A percentile compares a stretch with the other conserved stretches of the same genome.
Conservation (phyloP, 1,140 invertebrate species). For the Prorops nasuta region DNA sequence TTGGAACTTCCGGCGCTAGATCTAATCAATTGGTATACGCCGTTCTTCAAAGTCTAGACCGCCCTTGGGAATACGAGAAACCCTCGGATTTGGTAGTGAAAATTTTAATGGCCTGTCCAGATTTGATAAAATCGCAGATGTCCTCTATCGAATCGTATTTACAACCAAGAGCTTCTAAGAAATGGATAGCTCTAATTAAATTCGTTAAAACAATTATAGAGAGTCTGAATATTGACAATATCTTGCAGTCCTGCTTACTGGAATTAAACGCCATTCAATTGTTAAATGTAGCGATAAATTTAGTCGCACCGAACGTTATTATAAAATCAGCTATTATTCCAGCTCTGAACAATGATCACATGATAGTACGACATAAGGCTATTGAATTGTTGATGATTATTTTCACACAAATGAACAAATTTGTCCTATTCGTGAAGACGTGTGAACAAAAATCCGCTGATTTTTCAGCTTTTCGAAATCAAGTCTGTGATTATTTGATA, state of each 20-base stretch:
- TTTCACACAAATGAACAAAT: slow-evolving; percentile 31
- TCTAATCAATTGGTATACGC: slow-evolving; percentile 66
- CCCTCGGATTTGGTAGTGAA: slow-evolving; percentile 65
- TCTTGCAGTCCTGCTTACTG: slow-evolving; percentile 22
- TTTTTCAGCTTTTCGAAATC: slow-evolving; percentile 20
- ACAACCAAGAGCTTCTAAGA: slow-evolving; percentile 59
- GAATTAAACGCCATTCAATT: slow-evolving; percentile 36
- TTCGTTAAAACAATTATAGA: slow-evolving; percentile 55
- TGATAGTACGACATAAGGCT: slow-evolving; percentile 36
- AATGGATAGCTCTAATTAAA: slow-evolving; percentile 59
- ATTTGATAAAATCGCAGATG: slow-evolving; percentile 67
- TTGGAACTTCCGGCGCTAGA: slow-evolving; percentile 60
- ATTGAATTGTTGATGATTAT: slow-evolving; percentile 37
- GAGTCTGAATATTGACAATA: slow-evolving; percentile 30
- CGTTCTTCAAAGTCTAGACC: slow-evolving; percentile 63
- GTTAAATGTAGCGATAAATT: slow-evolving; percentile 30
- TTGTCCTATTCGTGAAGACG: slow-evolving; percentile 22
- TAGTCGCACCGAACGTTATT: slow-evolving; percentile 34
- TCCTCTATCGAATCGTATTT: slow-evolving; percentile 60
- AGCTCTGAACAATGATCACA: slow-evolving; percentile 31
- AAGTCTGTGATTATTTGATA: slow-evolving; percentile 27
- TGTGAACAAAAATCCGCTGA: slow-evolving; percentile 15
- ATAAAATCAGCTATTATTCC: slow-evolving; percentile 37
- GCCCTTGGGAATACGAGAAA: slow-evolving; percentile 66
- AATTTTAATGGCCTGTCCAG: slow-evolving; percentile 69